Conservation (phyloP, 2,888 invertebrate species). For the Chaetogeoica ovagalla region DNA sequence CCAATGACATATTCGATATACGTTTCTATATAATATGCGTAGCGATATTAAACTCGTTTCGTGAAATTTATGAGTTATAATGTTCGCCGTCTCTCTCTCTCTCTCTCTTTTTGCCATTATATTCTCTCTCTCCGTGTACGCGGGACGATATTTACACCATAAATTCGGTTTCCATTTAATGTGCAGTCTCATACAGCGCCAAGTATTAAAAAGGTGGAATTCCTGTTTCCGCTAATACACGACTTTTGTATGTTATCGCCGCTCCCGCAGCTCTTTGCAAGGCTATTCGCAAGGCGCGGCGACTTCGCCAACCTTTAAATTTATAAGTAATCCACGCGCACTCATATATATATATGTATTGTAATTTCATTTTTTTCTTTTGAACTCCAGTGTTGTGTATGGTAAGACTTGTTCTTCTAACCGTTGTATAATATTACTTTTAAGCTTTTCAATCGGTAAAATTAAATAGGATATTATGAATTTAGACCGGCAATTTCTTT, state of each 20-base stretch:
- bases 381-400: no score
- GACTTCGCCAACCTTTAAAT: neutral
- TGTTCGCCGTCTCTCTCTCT: neutral
- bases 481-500: no score
- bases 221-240: constrained; percentile 30
- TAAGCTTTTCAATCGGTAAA: no score
- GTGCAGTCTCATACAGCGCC: constrained; percentile 17
- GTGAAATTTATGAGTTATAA: constrained; percentile 9
- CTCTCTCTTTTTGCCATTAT: neutral
- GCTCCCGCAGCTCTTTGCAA: neutral
- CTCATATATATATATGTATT: no score
- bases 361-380: no score
- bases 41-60: constrained; percentile 10
- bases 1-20: neutral
- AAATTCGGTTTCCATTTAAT: constrained; percentile 18
- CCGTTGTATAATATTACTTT: no score
- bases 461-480: no score
- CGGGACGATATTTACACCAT: constrained; percentile 11
- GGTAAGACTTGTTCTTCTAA: no score
- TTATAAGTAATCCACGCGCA: no score
- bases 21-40: neutral
- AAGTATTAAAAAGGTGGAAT: constrained; percentile 44
- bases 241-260: neutral
- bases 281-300: neutral
- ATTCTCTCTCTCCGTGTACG: neutral